Evolutionary conservation across 2,113 vertebrate species (phyloP).

Genomic region (Varanus salvator): DNA sequence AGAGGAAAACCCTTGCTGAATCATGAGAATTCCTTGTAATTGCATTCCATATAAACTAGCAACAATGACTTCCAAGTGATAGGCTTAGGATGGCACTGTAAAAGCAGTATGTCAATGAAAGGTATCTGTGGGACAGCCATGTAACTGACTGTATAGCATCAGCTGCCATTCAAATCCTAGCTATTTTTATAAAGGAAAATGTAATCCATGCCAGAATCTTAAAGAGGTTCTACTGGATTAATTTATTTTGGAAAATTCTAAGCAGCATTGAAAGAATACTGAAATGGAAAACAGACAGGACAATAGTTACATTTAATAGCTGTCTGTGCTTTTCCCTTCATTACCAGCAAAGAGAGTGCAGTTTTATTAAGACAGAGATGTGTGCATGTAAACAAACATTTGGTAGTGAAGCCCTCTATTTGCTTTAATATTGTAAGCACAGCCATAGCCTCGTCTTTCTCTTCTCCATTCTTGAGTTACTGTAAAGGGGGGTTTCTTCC

Average conservation of each 20-base stretch:
- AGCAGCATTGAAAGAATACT: constrained; percentile 3
- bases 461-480: not conserved
- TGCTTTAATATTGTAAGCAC: not conserved
- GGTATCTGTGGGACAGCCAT: constrained; percentile 9
- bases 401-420: not conserved
- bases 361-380: not conserved
- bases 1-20: not conserved
- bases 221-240: constrained; percentile 9
- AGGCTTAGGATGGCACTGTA: not conserved
- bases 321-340: not conserved
- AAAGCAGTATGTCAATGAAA: not conserved
- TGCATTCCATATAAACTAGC: not conserved
- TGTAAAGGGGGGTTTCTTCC: not conserved
- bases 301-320: constrained; percentile 14
- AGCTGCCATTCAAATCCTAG: constrained; percentile 12
- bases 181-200: constrained; percentile 30
- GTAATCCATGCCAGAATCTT: constrained; percentile 35
- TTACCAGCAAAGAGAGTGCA: constrained; percentile 21
- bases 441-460: constrained; percentile 26
- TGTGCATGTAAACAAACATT: not conserved
- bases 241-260: constrained; percentile 30
- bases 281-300: constrained; percentile 26
- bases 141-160: constrained; percentile 11
- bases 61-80: not conserved
- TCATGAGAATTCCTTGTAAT: not conserved